Percentiles rank a stretch among this genome's conserved stretches.
phyloP scores from a whole-genome alignment of 30 jellyfish, hydroid and myxozoan genomes.

The Cassiopea andromeda region DNA sequence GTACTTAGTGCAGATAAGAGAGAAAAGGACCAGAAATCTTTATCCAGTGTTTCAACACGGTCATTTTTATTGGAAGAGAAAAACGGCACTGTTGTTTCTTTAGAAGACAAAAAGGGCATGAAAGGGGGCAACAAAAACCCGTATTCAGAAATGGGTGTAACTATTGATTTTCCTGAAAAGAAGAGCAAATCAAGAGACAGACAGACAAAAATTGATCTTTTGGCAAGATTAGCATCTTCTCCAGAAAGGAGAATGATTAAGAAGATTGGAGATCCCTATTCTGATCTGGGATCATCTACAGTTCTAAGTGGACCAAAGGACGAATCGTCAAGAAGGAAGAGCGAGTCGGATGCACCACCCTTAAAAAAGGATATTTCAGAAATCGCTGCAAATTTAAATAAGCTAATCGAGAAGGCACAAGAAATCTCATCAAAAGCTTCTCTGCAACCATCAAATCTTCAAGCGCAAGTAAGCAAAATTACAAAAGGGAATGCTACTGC shows the following conservation, averaged over 20 bases:
- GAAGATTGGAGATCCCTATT: constrained; percentile 16
- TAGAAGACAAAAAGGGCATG: constrained; percentile 24
- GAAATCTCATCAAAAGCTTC: constrained; percentile 35
- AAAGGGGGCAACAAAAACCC: constrained; percentile 26
- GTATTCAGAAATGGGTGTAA: constrained; percentile 67
- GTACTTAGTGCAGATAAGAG: constrained; percentile 61
- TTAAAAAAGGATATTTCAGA: constrained; percentile 25
- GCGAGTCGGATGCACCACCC: neutral
- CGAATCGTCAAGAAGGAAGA: neutral
- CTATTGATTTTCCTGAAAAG: constrained; percentile 63
- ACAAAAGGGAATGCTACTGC: constrained; percentile 11
- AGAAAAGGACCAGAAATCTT: constrained; percentile 10
- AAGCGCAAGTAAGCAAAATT: neutral
- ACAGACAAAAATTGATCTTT: neutral
- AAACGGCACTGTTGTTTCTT: constrained; percentile 54
- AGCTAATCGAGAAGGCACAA: constrained; percentile 37
- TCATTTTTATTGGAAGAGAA: constrained; percentile 37
- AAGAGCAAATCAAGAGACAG: constrained; percentile 28
- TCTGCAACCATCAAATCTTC: neutral
- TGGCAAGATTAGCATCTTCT: neutral
- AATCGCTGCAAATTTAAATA: constrained; percentile 17
- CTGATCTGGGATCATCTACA: constrained; percentile 41
- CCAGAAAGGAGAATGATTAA: constrained; percentile 30
- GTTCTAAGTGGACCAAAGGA: neutral
- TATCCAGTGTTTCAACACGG: constrained; percentile 31